Percentiles rank a stretch among this genome's conserved stretches.
phyloP scores from a whole-genome alignment of 92 coral and sea anemone species.

The Palythoa heliodiscus region DNA sequence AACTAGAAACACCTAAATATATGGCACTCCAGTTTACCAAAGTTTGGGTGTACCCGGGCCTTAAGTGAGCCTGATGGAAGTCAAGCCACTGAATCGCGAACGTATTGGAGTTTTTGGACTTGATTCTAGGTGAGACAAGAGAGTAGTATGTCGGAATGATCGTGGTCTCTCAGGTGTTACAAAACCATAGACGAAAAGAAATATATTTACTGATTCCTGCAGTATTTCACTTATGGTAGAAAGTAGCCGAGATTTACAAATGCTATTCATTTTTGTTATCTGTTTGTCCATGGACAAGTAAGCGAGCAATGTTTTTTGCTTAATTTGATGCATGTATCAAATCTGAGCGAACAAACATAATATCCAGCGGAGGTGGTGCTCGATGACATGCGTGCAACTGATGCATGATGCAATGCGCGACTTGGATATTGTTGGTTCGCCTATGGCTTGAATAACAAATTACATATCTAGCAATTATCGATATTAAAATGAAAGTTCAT shows the following conservation, averaged over 20 bases:
- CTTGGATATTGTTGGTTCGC: neutral
- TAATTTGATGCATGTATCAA: neutral
- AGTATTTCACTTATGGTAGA: constrained; percentile 1
- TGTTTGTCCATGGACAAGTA: constrained; percentile 16
- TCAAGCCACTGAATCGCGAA: constrained; percentile 40
- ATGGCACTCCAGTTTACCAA: no score
- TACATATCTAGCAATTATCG: neutral
- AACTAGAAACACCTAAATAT: no score
- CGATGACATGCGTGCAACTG: constrained; percentile 18
- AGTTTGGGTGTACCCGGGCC: no score
- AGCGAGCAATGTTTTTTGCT: no score
- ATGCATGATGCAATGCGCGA: constrained; percentile 14
- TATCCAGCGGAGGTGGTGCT: neutral
- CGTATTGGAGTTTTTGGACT: constrained; percentile 40
- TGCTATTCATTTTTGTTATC: constrained; percentile 24
- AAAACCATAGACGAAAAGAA: neutral
- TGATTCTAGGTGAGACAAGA: constrained; percentile 27
- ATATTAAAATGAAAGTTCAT: neutral
- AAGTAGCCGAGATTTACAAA: constrained; percentile 21
- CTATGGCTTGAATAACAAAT: neutral
- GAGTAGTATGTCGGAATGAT: constrained; percentile 22
- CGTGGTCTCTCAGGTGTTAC: neutral
- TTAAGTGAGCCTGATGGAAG: no score
- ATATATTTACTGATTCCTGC: neutral
- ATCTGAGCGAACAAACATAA: constrained; percentile 14